Evolutionary conservation across 2,888 invertebrate genomes (phyloP), one percentile per base, ranked within the genome.

Genomic region (Trachelus iudaicus): DNA sequence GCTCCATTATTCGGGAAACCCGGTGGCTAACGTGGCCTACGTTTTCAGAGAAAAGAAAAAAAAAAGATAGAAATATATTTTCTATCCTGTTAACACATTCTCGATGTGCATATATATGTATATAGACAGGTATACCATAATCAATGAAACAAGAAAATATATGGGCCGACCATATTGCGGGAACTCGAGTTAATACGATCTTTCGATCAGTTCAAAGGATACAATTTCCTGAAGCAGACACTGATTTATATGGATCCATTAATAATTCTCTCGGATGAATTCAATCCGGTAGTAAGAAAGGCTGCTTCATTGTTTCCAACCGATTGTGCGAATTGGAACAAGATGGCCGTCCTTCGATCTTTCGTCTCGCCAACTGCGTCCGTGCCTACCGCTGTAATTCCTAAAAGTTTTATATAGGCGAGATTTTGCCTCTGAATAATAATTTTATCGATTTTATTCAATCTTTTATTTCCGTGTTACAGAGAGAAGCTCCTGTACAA

Each of bases 401-500:
- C 9, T 56, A 15, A 56, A 23, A 56, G 23, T 23, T 56, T 23
- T 2, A 56, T 23, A 23, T 9, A 23, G 23, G 2, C 56, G 56
- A 23, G 2, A 56, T 56, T 56, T 9, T 23, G 9, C 9, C 9
- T 23, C 2, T 23, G 23, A 56, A 56, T 56, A 23, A 9, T 15
- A 40, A 23, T 73, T 73, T 81, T 75, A 76, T 75, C 68, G 23
- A 77, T 71, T 56, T 75, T 78, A 15, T 68, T 80, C 75, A 69
- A 75, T 34, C 9, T 71, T 11, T 11, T 69, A 81, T 82, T 81
- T 83, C 83, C 89, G 87, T 90, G 87, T 93, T 93, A 75, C 93
- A 95, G 95, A 87, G 93, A 94, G 83, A 93, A 93, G 86, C 91
- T 95, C 83, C 94, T 95, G 69, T 93, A 93, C 84, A 95, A 95